phyloP scores from a whole-genome alignment of 2,888 invertebrate species.

The Camptogramma bilineatum region DNA sequence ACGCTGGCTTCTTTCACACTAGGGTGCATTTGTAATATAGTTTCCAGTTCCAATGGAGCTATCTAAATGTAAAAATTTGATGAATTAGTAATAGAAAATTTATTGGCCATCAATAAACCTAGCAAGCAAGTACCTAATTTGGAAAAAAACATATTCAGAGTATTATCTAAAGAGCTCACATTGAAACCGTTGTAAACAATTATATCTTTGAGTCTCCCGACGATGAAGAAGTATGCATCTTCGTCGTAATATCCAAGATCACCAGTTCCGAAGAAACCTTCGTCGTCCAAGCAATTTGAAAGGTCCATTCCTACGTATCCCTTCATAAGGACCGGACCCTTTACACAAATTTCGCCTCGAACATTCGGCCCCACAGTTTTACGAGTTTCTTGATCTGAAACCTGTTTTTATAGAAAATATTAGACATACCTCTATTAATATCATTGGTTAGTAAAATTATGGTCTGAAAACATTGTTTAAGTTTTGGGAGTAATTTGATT shows the following conservation, averaged over 20 bases:
- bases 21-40: conserved; percentile 86
- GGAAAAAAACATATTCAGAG: too few relatives aligned
- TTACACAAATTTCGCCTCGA: conserved; percentile 71
- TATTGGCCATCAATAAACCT: too few relatives aligned
- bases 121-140: too few relatives aligned
- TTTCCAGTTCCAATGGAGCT: conserved; percentile 94
- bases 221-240: conserved; percentile 65
- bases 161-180: conserved; percentile 51
- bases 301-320: conserved; percentile 66
- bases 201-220: conserved; percentile 66
- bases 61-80: conserved; percentile 73
- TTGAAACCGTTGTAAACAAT: conserved; percentile 61
- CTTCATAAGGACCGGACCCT: conserved; percentile 69
- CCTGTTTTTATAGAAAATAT: conserved; percentile 61
- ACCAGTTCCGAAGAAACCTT: conserved; percentile 68
- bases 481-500: too few relatives aligned
- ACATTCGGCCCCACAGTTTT: conserved; percentile 72
- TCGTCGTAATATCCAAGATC: conserved; percentile 71
- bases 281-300: conserved; percentile 60
- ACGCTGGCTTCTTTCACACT: conserved; percentile 91
- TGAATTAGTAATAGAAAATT: too few relatives aligned
- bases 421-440: too few relatives aligned
- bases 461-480: too few relatives aligned
- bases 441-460: too few relatives aligned
- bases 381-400: conserved; percentile 75